Conservation (phyloP, 2,888 invertebrate species). For the Cecidostiba fungosa region DNA sequence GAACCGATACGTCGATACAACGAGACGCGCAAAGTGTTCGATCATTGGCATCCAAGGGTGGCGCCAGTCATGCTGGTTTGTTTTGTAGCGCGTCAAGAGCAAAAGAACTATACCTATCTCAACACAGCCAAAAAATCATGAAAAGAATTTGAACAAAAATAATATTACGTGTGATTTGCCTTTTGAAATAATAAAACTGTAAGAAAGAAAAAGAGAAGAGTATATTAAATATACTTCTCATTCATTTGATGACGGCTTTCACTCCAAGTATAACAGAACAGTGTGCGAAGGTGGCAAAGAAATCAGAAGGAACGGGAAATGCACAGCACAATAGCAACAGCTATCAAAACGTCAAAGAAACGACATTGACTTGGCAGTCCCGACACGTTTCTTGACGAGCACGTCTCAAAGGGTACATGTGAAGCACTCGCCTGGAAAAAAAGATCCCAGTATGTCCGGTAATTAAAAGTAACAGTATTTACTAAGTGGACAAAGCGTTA, state of each 20-base stretch:
- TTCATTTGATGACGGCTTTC: slow-evolving; percentile 55
- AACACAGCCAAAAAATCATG: not conserved
- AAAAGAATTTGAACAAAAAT: not conserved
- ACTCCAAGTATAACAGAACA: slow-evolving; percentile 42
- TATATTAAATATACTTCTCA: not conserved
- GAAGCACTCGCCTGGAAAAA: slow-evolving; percentile 39
- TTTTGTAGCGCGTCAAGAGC: slow-evolving; percentile 36
- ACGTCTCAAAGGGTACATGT: slow-evolving; percentile 34
- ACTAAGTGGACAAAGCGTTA: slow-evolving; percentile 36
- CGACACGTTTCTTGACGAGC: slow-evolving; percentile 10
- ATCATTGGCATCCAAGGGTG: slow-evolving; percentile 55
- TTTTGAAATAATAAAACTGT: too few species aligned
- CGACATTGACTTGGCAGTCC: slow-evolving; percentile 33
- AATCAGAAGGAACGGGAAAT: slow-evolving; percentile 27
- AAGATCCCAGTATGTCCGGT: slow-evolving; percentile 37
- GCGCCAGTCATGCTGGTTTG: slow-evolving; percentile 42
- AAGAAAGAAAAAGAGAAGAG: not conserved
- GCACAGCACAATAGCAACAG: slow-evolving; percentile 29
- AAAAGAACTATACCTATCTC: not conserved
- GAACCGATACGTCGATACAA: slow-evolving; percentile 35
- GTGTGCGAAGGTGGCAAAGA: slow-evolving; percentile 32
- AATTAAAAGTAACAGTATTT: slow-evolving; percentile 56
- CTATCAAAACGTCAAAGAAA: slow-evolving; percentile 48
- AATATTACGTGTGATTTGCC: not conserved
- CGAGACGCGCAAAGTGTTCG: slow-evolving; percentile 28